Evolutionary conservation across 2,888 invertebrate species (phyloP).

Genomic region (Pseudococcus longispinus): DNA sequence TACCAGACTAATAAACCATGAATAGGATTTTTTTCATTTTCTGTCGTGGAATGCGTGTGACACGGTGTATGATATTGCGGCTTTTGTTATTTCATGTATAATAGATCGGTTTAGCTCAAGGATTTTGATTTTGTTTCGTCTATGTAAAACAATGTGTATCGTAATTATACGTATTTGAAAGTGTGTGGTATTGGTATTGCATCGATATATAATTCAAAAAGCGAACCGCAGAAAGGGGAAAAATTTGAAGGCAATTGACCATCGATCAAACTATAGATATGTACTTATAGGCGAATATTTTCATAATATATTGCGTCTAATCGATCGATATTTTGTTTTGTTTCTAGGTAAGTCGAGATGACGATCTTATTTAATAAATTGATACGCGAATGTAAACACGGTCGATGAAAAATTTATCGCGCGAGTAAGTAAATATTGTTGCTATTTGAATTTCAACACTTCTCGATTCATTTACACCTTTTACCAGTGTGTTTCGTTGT

Average conservation of each 20-base stretch:
- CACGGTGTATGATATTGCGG: conserved; percentile 6
- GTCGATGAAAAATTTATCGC: neutral
- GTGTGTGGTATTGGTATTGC: neutral
- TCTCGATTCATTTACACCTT: neutral
- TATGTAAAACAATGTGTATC: neutral
- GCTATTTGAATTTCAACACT: neutral
- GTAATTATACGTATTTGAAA: neutral
- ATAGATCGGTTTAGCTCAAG: conserved; percentile 10
- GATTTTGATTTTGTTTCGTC: neutral
- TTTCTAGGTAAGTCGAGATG: neutral
- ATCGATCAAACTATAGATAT: neutral
- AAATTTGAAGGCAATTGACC: neutral
- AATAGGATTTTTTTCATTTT: conserved; percentile 21
- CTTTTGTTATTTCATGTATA: conserved; percentile 1
- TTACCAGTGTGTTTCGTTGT: neutral
- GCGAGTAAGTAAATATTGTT: neutral
- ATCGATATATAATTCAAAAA: neutral
- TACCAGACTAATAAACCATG: conserved; percentile 42
- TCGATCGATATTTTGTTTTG: neutral
- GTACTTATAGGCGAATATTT: neutral
- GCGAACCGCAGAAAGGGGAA: neutral
- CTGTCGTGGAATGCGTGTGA: conserved; percentile 45
- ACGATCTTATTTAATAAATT: neutral
- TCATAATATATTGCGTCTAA: neutral
- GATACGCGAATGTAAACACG: neutral